Evolutionary conservation across 1,140 invertebrate genomes (phyloP), one percentile per base, ranked within the genome.

Genomic region (Micrasema longulum): DNA sequence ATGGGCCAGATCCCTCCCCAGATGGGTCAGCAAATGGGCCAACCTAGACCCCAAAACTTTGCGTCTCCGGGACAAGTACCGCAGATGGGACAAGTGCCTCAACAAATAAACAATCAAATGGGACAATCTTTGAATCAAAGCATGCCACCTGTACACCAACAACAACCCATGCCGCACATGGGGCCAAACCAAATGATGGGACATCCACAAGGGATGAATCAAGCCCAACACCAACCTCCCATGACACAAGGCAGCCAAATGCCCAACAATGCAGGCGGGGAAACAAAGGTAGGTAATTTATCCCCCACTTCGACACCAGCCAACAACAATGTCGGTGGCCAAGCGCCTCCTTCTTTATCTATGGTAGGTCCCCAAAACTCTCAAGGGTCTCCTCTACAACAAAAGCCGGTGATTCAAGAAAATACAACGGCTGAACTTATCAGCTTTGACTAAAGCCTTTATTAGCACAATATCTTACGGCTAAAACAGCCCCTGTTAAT

Each of bases 381-480:
- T 14, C 79, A 80, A 53, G 78, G 79, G 48, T 80, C 81, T 22
- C 84, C 84, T 41, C 79, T 84, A 72, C 82, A 81, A 50, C 81
- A 79, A 55, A 68, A 48, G 18, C 69, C 73, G 1, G 80, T 80
- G 63, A 79, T 80, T 1, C 77, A 79, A 65, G 85, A 88, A 71
- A 87, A 87, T 23, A 86, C 87, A 76, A 91, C 89, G 4, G 90
- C 89, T 53, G 90, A 92, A 80, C 81, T 92, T 1, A 92, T 92
- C 57, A 90, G 88, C 78, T 92, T 92, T 79, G 90, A 92, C 82
- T 92, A 85, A 31, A 4, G 26, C 26, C 26, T 31, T 31, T n/a
- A n/a, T n/a, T 31, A 31, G 26, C 26, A 7, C 26, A 4, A 31
- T 31, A 31, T 31, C 26, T 31, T 31, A 31, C 7, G 7, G 26